A percentile compares a stretch with the other conserved stretches of the same genome.
Conservation (phyloP, 2,113 vertebrate species). For the Xerus inauris region DNA sequence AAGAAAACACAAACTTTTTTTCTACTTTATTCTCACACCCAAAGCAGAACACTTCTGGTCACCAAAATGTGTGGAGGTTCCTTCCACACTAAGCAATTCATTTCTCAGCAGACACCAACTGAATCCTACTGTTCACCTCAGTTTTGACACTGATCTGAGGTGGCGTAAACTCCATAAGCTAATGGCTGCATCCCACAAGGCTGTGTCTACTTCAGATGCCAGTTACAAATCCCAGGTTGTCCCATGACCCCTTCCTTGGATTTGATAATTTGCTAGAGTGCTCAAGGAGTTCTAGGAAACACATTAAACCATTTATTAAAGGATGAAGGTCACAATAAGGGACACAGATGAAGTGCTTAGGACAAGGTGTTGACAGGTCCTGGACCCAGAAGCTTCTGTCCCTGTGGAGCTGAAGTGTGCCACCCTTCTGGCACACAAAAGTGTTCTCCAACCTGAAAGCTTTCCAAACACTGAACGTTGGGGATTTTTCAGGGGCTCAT, state of each 20-base stretch:
- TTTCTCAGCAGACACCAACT: neutral
- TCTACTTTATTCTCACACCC: neutral
- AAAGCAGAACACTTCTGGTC: neutral
- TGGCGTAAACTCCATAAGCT: neutral
- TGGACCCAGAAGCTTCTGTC: neutral
- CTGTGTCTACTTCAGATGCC: neutral
- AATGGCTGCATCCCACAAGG: neutral
- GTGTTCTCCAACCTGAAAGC: neutral
- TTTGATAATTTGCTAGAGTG: neutral
- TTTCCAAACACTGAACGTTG: neutral
- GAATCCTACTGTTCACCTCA: neutral
- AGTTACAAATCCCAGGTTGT: neutral
- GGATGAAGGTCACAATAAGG: neutral
- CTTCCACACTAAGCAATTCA: neutral
- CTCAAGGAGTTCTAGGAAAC: neutral
- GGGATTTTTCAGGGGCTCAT: neutral
- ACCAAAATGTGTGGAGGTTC: neutral
- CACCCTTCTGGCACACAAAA: neutral
- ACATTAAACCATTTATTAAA: neutral
- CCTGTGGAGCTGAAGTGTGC: neutral
- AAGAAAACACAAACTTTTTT: neutral
- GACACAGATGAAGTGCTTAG: neutral
- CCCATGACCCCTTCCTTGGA: neutral
- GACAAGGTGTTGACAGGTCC: neutral
- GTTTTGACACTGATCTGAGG: neutral